phyloP scores from a whole-genome alignment of 2,888 invertebrate genomes.

The Liposcelis brunnea region DNA sequence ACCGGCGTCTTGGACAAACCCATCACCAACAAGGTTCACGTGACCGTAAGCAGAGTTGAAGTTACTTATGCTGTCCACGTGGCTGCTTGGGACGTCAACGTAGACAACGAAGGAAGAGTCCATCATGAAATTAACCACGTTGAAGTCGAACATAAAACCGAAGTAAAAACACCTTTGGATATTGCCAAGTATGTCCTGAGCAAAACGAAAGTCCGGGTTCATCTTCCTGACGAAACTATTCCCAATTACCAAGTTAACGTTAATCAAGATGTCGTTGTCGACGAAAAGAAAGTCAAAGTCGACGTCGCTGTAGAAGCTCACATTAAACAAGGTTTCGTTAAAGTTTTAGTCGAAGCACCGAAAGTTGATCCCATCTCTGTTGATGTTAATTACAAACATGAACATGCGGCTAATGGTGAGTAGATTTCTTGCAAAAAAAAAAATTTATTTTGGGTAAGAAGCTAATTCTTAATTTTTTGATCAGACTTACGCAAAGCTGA shows the following conservation, averaged over 20 bases:
- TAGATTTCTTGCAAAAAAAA: too few relatives aligned
- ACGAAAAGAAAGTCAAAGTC: conserved; percentile 31
- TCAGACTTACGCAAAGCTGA: conserved; percentile 12
- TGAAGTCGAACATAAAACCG: too few relatives aligned
- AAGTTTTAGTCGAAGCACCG: conserved; percentile 29
- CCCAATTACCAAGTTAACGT: neutral
- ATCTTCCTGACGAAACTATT: too few relatives aligned
- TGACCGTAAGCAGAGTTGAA: neutral
- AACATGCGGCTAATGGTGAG: conserved; percentile 23
- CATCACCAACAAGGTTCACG: conserved; percentile 12
- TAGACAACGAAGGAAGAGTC: conserved; percentile 15
- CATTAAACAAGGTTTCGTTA: conserved; percentile 25
- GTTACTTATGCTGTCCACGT: conserved; percentile 13
- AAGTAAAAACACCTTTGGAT: too few relatives aligned
- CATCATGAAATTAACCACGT: too few relatives aligned
- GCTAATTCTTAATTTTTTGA: too few relatives aligned
- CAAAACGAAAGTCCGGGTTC: too few relatives aligned
- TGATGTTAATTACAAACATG: conserved; percentile 29
- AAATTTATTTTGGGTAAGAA: too few relatives aligned
- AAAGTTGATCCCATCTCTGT: conserved; percentile 32
- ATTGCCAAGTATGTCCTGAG: too few relatives aligned
- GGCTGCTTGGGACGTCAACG: conserved; percentile 13
- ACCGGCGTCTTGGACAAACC: conserved; percentile 14
- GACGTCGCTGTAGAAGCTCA: conserved; percentile 28
- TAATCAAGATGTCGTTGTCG: conserved; percentile 14